Percentiles rank a stretch among this genome's conserved stretches.
phyloP scores from a whole-genome alignment of 2,888 invertebrate species.

The Harpalus rubripes region DNA sequence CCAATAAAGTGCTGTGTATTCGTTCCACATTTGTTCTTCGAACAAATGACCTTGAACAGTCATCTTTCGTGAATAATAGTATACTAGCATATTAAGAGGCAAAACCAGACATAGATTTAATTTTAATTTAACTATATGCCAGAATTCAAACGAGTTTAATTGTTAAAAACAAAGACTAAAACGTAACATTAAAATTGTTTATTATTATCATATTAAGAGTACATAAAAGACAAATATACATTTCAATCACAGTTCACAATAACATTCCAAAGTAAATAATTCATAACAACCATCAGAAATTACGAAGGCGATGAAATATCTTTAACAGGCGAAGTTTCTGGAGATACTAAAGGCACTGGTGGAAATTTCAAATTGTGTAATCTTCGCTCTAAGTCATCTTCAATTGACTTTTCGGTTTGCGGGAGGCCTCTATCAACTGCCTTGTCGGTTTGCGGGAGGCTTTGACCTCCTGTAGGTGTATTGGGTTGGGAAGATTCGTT shows the following conservation, averaged over 20 bases:
- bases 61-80: too few species aligned
- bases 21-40: too few species aligned
- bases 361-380: slow-evolving; percentile 52
- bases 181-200: neutral
- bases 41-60: too few species aligned
- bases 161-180: neutral
- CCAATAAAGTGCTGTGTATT: too few species aligned
- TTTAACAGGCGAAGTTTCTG: slow-evolving; percentile 27
- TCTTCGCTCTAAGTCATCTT: slow-evolving; percentile 47
- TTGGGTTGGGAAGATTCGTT: slow-evolving; percentile 67
- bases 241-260: slow-evolving; percentile 49
- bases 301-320: slow-evolving; percentile 16
- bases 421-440: neutral
- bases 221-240: slow-evolving; percentile 36
- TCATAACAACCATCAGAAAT: neutral
- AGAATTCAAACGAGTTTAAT: neutral
- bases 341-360: slow-evolving; percentile 53
- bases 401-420: neutral
- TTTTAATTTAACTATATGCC: neutral
- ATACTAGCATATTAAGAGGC: too few species aligned
- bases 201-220: slow-evolving; percentile 26
- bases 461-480: slow-evolving; percentile 5
- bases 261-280: slow-evolving; percentile 46
- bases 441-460: neutral
- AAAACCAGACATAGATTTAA: too few species aligned